These are phyloP conservation scores for Tipula lateralis DNA, from an alignment of 2,888 invertebrate genomes.

Conservation along the genomic window DNA sequence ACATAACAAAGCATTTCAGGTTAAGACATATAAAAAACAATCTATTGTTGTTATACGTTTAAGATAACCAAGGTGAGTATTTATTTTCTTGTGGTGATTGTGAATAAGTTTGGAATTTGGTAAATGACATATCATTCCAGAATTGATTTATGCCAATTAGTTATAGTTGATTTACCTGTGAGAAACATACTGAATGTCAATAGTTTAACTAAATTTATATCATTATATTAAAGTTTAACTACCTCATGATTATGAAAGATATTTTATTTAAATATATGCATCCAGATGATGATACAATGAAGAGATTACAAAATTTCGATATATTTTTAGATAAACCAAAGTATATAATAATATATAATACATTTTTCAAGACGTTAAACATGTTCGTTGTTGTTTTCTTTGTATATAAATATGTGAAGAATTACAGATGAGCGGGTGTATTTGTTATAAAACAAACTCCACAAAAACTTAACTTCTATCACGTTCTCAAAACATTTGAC, in stretches of 20 bases:
- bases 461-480: not conserved
- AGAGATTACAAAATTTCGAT: not conserved
- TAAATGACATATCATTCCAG: not conserved
- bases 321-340: not conserved
- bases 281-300: not conserved
- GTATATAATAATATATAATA: not conserved
- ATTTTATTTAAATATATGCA: not conserved
- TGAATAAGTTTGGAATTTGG: not conserved
- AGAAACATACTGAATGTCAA: not conserved
- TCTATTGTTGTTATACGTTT: not conserved
- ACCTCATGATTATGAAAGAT: not conserved
- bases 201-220: not conserved
- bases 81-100: not conserved
- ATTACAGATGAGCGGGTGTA: not conserved
- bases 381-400: not conserved
- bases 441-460: not conserved
- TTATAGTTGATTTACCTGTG: not conserved
- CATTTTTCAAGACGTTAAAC: not conserved
- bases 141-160: not conserved
- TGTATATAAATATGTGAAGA: not conserved
- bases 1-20: not conserved
- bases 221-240: too few relatives aligned
- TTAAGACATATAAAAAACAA: not conserved
- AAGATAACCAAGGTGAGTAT: not conserved
- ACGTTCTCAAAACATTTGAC: conserved; percentile 24